These are phyloP conservation scores for Melangyna quadrimaculata DNA, from an alignment of 2,888 invertebrate species.

Conservation along the genomic window DNA sequence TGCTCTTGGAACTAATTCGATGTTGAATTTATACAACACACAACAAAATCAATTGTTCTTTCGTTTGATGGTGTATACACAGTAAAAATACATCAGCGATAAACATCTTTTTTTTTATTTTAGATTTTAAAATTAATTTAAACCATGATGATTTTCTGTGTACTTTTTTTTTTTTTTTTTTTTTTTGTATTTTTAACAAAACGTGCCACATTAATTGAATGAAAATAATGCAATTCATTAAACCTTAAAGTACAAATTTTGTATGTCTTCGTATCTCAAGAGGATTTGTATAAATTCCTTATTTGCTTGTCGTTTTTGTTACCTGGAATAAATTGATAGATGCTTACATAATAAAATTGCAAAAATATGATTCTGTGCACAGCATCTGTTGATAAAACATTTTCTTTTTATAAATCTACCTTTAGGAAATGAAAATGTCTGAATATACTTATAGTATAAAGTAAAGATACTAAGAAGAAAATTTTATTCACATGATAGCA, in stretches of 20 bases:
- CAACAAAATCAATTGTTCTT: neutral
- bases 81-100: neutral
- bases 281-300: neutral
- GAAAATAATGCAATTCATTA: neutral
- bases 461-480: neutral
- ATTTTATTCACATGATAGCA: neutral
- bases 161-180: neutral
- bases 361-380: neutral
- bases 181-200: neutral
- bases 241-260: neutral
- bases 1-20: constrained; percentile 3
- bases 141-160: neutral
- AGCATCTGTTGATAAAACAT: constrained; percentile 2
- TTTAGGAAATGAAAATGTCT: neutral
- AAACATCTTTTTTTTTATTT: neutral
- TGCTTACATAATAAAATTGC: neutral
- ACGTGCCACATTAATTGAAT: neutral
- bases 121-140: neutral
- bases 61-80: neutral
- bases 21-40: neutral
- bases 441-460: neutral
- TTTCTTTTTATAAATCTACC: neutral
- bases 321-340: too few relatives aligned
- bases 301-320: neutral
- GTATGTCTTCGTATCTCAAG: neutral